Conservation (phyloP, 2,888 invertebrate genomes). For the Spialia ferax region DNA sequence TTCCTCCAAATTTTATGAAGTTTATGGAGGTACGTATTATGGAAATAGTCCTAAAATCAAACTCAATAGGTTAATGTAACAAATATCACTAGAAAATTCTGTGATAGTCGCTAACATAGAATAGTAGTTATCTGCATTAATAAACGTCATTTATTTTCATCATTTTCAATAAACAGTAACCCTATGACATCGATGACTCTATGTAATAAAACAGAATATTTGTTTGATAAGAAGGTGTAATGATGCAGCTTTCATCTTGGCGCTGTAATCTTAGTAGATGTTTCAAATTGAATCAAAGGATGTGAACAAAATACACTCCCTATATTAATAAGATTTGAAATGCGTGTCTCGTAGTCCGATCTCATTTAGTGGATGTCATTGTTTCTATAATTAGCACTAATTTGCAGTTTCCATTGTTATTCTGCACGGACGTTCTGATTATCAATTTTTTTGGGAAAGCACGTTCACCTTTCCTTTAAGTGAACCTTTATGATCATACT, state of each 20-base stretch:
- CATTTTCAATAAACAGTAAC: background rate
- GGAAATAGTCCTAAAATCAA: too few species aligned
- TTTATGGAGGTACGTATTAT: too few species aligned
- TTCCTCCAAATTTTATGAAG: too few species aligned
- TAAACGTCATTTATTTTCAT: background rate
- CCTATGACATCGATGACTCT: too few species aligned
- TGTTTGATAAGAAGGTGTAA: background rate
- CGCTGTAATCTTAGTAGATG: constrained; percentile 16
- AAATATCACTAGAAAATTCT: too few species aligned
- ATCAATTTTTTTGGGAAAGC: constrained; percentile 68
- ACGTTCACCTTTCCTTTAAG: constrained; percentile 71
- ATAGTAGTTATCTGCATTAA: too few species aligned
- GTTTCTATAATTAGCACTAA: constrained; percentile 83
- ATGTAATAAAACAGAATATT: background rate
- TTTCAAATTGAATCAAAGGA: constrained; percentile 30
- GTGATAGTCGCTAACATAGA: too few species aligned
- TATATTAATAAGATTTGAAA: constrained; percentile 54
- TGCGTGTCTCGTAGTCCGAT: constrained; percentile 69
- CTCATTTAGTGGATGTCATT: constrained; percentile 74
- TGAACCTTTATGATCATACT: constrained; percentile 52
- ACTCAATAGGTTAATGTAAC: too few species aligned
- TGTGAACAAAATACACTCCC: constrained; percentile 23
- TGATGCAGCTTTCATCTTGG: constrained; percentile 10
- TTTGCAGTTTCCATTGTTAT: constrained; percentile 81
- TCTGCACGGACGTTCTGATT: constrained; percentile 63